Evolutionary conservation across 1,140 invertebrate species (phyloP).

Genomic region (Lepidurus packardi): DNA sequence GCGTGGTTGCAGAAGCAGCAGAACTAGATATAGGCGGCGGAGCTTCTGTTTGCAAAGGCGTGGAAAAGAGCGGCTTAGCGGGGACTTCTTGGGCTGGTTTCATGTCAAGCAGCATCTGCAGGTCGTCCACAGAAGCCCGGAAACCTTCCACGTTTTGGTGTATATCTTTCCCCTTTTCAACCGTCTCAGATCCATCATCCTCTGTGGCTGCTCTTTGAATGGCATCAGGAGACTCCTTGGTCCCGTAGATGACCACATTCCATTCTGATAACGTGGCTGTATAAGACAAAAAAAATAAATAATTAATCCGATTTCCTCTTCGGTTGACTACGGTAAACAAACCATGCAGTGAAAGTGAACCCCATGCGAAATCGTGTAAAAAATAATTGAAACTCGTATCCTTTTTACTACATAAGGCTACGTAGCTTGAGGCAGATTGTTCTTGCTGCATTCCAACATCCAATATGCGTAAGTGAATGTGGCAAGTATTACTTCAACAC

Average conservation of each 20-base stretch:
- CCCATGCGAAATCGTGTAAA: no score
- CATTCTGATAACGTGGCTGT: constrained; percentile 51
- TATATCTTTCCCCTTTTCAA: constrained; percentile 39
- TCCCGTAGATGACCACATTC: constrained; percentile 55
- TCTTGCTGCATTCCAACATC: no score
- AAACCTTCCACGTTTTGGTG: constrained; percentile 42
- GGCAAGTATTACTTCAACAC: no score
- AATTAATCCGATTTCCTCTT: background rate
- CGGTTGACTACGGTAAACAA: no score
- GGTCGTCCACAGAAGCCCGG: constrained; percentile 10
- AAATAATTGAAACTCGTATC: no score
- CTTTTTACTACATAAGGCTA: no score
- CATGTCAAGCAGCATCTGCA: constrained; percentile 11
- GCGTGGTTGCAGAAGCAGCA: background rate
- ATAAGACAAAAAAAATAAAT: constrained; percentile 36
- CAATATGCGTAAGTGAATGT: no score
- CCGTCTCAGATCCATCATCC: constrained; percentile 20
- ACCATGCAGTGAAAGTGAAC: no score
- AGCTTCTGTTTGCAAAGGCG: background rate
- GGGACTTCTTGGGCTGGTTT: constrained; percentile 33
- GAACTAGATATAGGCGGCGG: background rate
- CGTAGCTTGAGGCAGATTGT: no score
- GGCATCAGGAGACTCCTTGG: constrained; percentile 48
- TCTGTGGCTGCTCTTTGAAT: constrained; percentile 37
- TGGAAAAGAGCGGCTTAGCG: constrained; percentile 27